These are phyloP conservation scores for Regulus satrapa DNA, from an alignment of 2,113 vertebrate species.

Conservation along the genomic window DNA sequence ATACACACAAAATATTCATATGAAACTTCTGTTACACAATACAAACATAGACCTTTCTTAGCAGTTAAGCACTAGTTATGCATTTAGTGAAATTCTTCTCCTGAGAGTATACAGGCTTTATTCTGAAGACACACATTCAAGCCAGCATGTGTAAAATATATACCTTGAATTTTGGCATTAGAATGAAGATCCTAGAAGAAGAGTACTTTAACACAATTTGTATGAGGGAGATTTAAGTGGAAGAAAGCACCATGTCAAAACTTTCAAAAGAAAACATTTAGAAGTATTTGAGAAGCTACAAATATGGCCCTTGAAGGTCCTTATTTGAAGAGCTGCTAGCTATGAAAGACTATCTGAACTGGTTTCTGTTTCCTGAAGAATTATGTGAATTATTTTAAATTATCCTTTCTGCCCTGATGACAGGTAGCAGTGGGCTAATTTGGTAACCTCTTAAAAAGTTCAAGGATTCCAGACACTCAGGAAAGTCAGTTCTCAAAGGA, in stretches of 20 bases:
- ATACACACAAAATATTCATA: not conserved
- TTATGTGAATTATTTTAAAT: not conserved
- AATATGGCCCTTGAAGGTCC: not conserved
- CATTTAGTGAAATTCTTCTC: not conserved
- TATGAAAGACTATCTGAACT: not conserved
- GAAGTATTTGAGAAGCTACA: not conserved
- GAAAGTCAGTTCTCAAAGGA: not conserved
- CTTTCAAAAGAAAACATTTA: not conserved
- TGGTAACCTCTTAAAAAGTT: not conserved
- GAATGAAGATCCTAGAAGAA: not conserved
- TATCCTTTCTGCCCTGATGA: not conserved
- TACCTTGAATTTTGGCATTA: not conserved
- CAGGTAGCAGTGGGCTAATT: not conserved
- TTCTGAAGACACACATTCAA: not conserved
- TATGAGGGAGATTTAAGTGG: not conserved
- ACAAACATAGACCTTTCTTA: not conserved
- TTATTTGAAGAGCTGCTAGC: not conserved
- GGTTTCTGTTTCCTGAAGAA: not conserved
- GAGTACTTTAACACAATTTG: not conserved
- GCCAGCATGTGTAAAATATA: not conserved
- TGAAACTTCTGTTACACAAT: not conserved
- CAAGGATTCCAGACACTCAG: not conserved
- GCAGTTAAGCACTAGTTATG: not conserved
- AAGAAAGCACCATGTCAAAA: not conserved
- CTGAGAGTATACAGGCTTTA: not conserved